These are phyloP conservation scores for Microcaecilia unicolor DNA, from an alignment of 2,797 vertebrate genomes.

Conservation along the genomic window DNA sequence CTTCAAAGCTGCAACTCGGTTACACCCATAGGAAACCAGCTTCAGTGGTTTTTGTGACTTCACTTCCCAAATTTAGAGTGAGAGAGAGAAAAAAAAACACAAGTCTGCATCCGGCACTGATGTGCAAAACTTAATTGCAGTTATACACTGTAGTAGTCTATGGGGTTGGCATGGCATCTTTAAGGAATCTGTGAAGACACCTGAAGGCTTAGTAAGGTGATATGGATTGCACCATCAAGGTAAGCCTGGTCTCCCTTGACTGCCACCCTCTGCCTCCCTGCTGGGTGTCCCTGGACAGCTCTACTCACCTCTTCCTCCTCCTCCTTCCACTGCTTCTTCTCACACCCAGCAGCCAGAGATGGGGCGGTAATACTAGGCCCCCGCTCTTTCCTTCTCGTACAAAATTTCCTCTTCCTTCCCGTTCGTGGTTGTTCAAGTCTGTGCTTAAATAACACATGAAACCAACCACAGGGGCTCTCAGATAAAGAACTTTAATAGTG, in stretches of 20 bases:
- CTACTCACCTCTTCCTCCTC: constrained; percentile 11
- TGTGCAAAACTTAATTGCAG: constrained; percentile 2
- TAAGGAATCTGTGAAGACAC: background rate
- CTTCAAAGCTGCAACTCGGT: constrained; percentile 22
- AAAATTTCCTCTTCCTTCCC: constrained; percentile 88
- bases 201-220: background rate
- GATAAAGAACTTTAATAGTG: constrained; percentile 41
- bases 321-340: constrained; percentile 9
- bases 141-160: constrained; percentile 5
- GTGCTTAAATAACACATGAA: constrained; percentile 79
- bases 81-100: constrained; percentile 5
- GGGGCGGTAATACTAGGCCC: constrained; percentile 63
- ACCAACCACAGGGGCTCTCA: constrained; percentile 62
- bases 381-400: constrained; percentile 84
- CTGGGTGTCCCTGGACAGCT: background rate
- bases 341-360: constrained; percentile 30
- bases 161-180: constrained; percentile 7
- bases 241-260: constrained; percentile 22
- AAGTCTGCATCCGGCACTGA: constrained; percentile 16
- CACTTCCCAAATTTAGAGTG: constrained; percentile 77
- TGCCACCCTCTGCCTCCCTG: background rate
- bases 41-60: constrained; percentile 56
- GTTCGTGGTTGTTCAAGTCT: constrained; percentile 79
- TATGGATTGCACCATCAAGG: constrained; percentile 83
- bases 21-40: constrained; percentile 52